phyloP scores from a whole-genome alignment of 2,797 vertebrate species.

The Streptopelia turtur region DNA sequence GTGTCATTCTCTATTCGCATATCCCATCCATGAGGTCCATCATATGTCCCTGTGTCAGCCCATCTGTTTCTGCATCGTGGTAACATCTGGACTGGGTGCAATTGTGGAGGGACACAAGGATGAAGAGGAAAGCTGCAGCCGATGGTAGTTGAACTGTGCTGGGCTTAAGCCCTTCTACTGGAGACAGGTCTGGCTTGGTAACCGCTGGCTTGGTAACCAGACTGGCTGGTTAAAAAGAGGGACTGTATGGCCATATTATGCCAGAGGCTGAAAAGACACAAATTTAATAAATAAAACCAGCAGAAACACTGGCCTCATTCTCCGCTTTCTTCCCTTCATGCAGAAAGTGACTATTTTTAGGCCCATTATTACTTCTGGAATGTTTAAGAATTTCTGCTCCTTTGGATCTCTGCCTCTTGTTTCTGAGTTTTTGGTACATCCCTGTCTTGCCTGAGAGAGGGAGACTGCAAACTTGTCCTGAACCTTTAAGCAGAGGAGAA shows the following conservation, averaged over 20 bases:
- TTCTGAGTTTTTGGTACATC: not conserved
- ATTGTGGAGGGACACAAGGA: fast-evolving
- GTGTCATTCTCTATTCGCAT: not conserved
- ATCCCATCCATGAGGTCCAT: not conserved
- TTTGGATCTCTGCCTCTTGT: not conserved
- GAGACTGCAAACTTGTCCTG: not conserved
- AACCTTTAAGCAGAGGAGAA: not conserved
- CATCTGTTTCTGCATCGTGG: not conserved
- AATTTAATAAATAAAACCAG: constrained; percentile 19
- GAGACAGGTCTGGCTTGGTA: not conserved
- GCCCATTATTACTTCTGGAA: not conserved
- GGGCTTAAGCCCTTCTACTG: not conserved
- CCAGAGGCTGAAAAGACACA: not conserved
- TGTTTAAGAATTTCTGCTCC: not conserved
- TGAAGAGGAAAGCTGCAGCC: not conserved
- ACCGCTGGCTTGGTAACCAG: not conserved
- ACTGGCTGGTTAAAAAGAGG: not conserved
- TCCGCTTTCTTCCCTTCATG: not conserved
- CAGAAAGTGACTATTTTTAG: constrained; percentile 2
- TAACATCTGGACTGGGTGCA: not conserved
- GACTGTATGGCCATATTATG: not conserved
- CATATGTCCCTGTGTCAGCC: fast-evolving
- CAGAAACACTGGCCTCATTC: constrained; percentile 2
- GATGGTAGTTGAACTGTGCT: not conserved
- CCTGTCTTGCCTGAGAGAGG: not conserved